A percentile compares a stretch with the other conserved stretches of the same genome.
Conservation (phyloP, 2,888 invertebrate genomes). For the Phyllotreta cruciferae region DNA sequence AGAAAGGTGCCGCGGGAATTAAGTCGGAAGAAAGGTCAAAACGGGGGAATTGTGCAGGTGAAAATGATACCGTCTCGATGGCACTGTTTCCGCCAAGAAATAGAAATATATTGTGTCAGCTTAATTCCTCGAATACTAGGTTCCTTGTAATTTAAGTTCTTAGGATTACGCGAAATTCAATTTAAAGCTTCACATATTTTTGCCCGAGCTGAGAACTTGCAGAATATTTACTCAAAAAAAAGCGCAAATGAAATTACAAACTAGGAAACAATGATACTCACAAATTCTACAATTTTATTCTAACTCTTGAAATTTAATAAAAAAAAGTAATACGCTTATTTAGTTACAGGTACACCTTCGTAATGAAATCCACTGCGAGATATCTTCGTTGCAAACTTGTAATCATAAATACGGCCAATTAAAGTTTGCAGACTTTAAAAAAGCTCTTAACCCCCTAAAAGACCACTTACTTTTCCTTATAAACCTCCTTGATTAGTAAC, state of each 20-base stretch:
- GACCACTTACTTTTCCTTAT: constrained; percentile 16
- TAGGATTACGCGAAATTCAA: constrained; percentile 6
- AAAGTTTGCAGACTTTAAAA: constrained; percentile 18
- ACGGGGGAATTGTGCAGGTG: neutral
- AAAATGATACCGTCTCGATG: constrained; percentile 12
- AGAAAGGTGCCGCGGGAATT: constrained; percentile 10
- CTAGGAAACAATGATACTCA: no score
- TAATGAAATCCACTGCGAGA: neutral
- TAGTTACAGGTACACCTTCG: no score
- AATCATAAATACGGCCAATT: constrained; percentile 8
- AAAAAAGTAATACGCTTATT: no score
- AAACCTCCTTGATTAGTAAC: constrained; percentile 19
- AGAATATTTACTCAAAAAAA: no score
- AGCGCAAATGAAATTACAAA: no score
- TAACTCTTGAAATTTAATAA: no score
- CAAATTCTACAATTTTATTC: constrained; percentile 1
- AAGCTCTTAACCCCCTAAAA: constrained; percentile 6
- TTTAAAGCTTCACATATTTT: constrained; percentile 12
- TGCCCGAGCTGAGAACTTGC: neutral
- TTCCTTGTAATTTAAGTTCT: constrained; percentile 14
- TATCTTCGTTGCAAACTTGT: constrained; percentile 3
- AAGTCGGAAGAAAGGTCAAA: constrained; percentile 20
- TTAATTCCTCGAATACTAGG: constrained; percentile 12
- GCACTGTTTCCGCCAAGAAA: constrained; percentile 1
- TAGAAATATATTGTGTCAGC: constrained; percentile 17